phyloP scores from a whole-genome alignment of 2,113 vertebrate species.

The Corvus moneduloides region DNA sequence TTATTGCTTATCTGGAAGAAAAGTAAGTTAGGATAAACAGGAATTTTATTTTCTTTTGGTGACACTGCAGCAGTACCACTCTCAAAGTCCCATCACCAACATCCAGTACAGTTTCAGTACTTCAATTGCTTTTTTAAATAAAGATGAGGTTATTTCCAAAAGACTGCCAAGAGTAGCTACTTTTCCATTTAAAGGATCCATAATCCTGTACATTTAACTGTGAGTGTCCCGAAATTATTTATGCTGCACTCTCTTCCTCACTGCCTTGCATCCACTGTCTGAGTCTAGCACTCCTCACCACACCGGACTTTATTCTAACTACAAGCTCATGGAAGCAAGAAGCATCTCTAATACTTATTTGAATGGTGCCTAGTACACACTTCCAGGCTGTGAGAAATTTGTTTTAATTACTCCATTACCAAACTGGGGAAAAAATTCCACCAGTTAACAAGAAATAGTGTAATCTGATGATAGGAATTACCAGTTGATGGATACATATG shows the following conservation, averaged over 20 bases:
- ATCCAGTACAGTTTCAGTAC: neutral
- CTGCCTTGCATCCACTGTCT: neutral
- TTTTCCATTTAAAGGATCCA: neutral
- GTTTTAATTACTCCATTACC: neutral
- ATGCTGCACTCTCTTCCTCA: neutral
- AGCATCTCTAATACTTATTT: neutral
- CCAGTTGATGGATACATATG: neutral
- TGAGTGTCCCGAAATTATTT: neutral
- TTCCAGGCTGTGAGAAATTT: neutral
- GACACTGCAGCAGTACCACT: neutral
- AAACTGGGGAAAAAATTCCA: neutral
- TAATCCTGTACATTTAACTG: neutral
- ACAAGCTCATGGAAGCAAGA: neutral
- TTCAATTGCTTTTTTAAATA: conserved; percentile 14
- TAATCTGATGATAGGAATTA: neutral
- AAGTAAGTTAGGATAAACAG: neutral
- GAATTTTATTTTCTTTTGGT: neutral
- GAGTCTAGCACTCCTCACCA: neutral
- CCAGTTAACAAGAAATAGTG: neutral
- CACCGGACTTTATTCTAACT: fast-evolving
- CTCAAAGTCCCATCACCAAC: neutral
- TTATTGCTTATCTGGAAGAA: conserved; percentile 21
- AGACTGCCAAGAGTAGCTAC: neutral
- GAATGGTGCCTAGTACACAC: neutral
- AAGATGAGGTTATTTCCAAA: neutral